Base-by-base conservation (phyloP, 2,113 vertebrate species). In the Seriola aureovittata region DNA sequence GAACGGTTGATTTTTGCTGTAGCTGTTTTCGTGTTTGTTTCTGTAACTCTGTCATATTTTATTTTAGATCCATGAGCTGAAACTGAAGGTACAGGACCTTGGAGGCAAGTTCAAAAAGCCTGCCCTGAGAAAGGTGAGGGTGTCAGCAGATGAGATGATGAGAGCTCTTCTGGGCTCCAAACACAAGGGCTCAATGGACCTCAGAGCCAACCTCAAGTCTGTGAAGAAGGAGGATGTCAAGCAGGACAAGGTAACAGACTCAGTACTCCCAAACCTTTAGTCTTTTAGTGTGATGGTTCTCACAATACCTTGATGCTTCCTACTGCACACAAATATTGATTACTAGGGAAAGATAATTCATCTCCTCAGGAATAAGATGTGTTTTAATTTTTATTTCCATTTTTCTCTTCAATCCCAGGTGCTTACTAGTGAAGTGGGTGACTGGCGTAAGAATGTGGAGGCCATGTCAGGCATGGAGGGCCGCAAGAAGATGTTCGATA, bases 401-500 rank as follows among this genome's bases (percentile, higher is more conserved):
- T n/a, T 32, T 21, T 48, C 2, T 60, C 7, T 34, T 75, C 55
- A 11, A 34, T 29, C 52, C n/a, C 84, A 99, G 98, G 98, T 98
- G 13, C 96, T 96, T 13, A 97, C 96, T 0, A 91, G 87, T 77
- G 98, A 99, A 88, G 98, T 99, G 78, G 95, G 97, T 0, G 98
- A 99, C 92, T 99, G 98, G 98, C 96, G 98, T 88, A 99, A 99
- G 94, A 99, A 99, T 0, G 98, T 99, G 92, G 98, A 99, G 82
- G 98, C 98, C 89, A 98, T 99, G 97, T 99, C 98, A 0, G 98
- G 98, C 42, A 99, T 99, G 98, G 98, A 99, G 80, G 98, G 98
- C 8, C 93, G 98, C n/a, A 99, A 99, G 96, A 99, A 99, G 95
- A 99, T 99, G 97, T 99, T 99, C 0, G 98, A 99, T 0, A 97